phyloP scores from a whole-genome alignment of 2,797 vertebrate genomes.

The Chelon auratus region DNA sequence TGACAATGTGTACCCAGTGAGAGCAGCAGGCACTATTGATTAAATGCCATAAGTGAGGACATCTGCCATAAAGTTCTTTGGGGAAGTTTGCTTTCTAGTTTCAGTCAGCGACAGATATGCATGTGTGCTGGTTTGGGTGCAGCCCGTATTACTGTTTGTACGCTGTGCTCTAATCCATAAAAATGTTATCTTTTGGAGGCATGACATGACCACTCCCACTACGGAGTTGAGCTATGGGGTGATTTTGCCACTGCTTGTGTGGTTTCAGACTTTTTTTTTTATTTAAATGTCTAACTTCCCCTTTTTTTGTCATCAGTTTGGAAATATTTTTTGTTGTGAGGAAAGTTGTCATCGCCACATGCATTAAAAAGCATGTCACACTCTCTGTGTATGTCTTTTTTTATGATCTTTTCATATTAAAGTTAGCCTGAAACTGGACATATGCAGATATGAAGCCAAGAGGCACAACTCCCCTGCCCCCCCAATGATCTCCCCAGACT shows the following conservation, averaged over 20 bases:
- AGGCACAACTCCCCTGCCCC: slow-evolving; percentile 17
- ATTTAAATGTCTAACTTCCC: slow-evolving; percentile 33
- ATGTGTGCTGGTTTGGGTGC: slow-evolving; percentile 25
- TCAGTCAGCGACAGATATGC: neutral
- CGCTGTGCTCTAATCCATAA: slow-evolving; percentile 30
- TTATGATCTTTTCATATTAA: slow-evolving; percentile 1
- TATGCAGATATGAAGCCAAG: slow-evolving; percentile 40
- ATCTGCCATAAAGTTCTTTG: slow-evolving; percentile 1
- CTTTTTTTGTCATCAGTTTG: slow-evolving; percentile 1
- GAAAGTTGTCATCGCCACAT: neutral
- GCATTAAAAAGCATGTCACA: slow-evolving; percentile 4
- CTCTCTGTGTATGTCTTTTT: neutral
- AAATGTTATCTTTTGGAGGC: slow-evolving; percentile 62
- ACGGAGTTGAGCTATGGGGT: neutral
- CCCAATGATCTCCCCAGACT: slow-evolving; percentile 17
- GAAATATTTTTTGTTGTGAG: neutral
- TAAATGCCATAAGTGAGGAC: neutral
- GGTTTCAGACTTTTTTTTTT: slow-evolving; percentile 19
- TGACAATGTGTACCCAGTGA: neutral
- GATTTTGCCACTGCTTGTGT: slow-evolving; percentile 15
- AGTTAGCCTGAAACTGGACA: slow-evolving; percentile 35
- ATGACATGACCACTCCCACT: slow-evolving; percentile 46
- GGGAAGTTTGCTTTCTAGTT: slow-evolving; percentile 23
- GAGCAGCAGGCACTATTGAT: slow-evolving; percentile 3
- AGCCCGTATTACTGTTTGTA: slow-evolving; percentile 34